These are phyloP conservation scores for Cydia amplana DNA, from an alignment of 1,140 invertebrate genomes.

Conservation along the genomic window DNA sequence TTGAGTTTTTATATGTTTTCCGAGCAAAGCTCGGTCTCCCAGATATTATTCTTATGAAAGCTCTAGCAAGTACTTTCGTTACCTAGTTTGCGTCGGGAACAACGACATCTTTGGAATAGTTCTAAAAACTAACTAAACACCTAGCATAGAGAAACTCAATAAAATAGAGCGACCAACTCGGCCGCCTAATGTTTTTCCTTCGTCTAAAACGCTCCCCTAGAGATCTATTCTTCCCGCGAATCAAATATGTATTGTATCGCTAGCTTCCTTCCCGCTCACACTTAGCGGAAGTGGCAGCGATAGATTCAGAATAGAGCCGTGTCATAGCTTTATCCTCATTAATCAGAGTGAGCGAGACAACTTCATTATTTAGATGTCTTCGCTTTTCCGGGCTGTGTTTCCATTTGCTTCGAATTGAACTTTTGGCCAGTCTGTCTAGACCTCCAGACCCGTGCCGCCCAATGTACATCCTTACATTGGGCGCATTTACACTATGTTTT, in stretches of 20 bases:
- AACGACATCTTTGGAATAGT: not conserved
- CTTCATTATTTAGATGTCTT: conserved; percentile 46
- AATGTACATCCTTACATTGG: no score
- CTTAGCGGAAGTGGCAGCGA: not conserved
- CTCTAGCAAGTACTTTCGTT: no score
- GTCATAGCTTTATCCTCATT: conserved; percentile 24
- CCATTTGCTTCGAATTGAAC: not conserved
- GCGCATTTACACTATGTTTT: no score
- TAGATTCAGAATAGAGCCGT: conserved; percentile 3
- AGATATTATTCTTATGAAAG: no score
- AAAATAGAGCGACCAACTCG: not conserved
- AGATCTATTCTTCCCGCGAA: not conserved
- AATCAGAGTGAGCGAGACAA: conserved; percentile 39
- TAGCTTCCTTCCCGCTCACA: conserved; percentile 2
- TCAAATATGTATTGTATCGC: conserved; percentile 3
- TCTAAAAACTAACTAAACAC: not conserved
- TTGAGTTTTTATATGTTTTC: no score
- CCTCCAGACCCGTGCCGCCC: not conserved
- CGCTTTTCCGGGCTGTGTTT: conserved; percentile 37
- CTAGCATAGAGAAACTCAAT: not conserved
- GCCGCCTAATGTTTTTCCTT: not conserved
- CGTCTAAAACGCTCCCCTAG: conserved; percentile 5
- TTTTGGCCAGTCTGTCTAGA: not conserved
- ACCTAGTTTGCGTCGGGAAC: no score
- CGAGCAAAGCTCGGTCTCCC: no score